Conservation (phyloP, 2,113 vertebrate genomes). For the Polyodon spathula region DNA sequence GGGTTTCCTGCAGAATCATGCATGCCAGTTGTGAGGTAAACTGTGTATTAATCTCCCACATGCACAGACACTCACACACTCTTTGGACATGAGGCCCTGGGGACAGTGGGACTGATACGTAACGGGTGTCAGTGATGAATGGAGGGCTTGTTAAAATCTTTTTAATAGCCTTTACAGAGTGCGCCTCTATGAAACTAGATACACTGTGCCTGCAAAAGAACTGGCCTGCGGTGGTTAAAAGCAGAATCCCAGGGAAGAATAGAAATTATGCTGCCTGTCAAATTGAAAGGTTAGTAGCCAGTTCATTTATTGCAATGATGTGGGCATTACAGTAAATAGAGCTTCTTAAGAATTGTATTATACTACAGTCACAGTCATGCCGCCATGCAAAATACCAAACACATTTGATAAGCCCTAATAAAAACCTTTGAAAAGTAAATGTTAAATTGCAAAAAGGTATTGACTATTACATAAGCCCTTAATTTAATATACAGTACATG, state of each 20-base stretch:
- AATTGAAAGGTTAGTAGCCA: too few relatives aligned
- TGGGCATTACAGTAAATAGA: too few relatives aligned
- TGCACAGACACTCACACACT: constrained; percentile 8
- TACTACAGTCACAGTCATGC: too few relatives aligned
- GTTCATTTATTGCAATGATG: too few relatives aligned
- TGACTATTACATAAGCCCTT: too few relatives aligned
- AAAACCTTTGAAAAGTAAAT: too few relatives aligned
- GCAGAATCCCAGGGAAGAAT: constrained; percentile 15
- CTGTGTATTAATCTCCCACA: constrained; percentile 29
- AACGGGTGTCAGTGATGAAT: constrained; percentile 33
- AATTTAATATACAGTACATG: too few relatives aligned
- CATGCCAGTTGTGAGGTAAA: constrained; percentile 15
- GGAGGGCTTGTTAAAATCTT: constrained; percentile 25
- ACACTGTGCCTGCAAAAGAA: constrained; percentile 27
- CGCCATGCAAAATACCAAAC: too few relatives aligned
- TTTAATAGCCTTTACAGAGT: constrained; percentile 31
- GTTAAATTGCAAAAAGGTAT: too few relatives aligned
- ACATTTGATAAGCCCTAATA: too few relatives aligned
- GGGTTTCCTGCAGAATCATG: constrained; percentile 1
- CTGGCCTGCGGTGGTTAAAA: constrained; percentile 18
- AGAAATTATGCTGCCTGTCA: too few relatives aligned
- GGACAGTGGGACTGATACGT: constrained; percentile 27
- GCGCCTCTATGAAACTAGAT: constrained; percentile 16
- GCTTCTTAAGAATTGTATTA: too few relatives aligned
- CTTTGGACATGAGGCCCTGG: constrained; percentile 20